Conservation (phyloP, 2,797 vertebrate genomes). For the Thalassophryne amazonica region DNA sequence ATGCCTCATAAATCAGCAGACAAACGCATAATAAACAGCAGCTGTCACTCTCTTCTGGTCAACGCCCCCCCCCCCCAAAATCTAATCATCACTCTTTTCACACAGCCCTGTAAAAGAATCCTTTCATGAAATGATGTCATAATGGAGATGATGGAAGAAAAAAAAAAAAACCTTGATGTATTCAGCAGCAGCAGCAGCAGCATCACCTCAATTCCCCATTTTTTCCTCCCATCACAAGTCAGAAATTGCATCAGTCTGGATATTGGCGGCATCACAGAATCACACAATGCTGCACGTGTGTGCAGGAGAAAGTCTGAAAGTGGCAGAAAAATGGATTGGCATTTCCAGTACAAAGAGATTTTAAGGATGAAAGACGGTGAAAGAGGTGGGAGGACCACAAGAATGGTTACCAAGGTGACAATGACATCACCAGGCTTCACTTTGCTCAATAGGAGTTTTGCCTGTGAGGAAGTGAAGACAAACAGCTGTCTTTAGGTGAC, state of each 20-base stretch:
- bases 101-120: neutral
- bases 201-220: neutral
- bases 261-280: constrained; percentile 11
- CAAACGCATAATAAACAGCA: constrained; percentile 42
- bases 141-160: neutral
- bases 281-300: constrained; percentile 35
- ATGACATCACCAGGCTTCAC: constrained; percentile 66
- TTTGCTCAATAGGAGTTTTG: constrained; percentile 57
- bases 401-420: constrained; percentile 74
- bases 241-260: constrained; percentile 18
- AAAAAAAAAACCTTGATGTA: neutral
- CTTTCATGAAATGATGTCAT: neutral
- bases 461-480: constrained; percentile 54
- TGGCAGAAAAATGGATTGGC: constrained; percentile 37
- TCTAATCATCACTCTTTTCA: neutral
- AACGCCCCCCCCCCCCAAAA: neutral
- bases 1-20: constrained; percentile 53
- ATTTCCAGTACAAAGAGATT: constrained; percentile 43
- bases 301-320: constrained; percentile 14
- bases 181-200: too few species aligned
- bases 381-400: constrained; percentile 47
- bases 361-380: constrained; percentile 59
- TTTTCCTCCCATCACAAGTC: neutral
- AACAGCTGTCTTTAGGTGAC: constrained; percentile 33
- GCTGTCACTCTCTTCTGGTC: constrained; percentile 8